Evolutionary conservation across 2,113 vertebrate genomes (phyloP).

Genomic region (Platichthys stellatus): DNA sequence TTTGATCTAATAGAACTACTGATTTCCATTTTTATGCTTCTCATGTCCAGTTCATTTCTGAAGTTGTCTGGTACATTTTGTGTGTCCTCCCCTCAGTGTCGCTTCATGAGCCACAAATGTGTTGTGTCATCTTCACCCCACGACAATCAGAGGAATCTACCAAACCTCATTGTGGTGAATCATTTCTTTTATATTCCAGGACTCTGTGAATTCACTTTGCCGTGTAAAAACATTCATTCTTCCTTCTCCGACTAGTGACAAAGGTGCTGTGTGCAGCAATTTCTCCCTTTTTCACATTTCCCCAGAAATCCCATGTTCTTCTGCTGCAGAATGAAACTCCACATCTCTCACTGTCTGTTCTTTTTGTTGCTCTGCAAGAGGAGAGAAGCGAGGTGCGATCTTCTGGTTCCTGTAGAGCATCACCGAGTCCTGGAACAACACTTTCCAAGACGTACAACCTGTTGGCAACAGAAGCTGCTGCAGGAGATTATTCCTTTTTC

Average conservation of each 20-base stretch:
- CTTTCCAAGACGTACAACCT: background rate
- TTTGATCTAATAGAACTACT: too few relatives aligned
- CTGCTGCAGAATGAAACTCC: background rate
- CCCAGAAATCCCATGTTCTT: background rate
- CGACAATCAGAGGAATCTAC: background rate
- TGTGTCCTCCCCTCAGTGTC: too few relatives aligned
- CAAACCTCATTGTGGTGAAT: background rate
- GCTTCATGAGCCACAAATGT: too few relatives aligned
- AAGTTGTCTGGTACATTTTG: too few relatives aligned
- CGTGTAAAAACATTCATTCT: constrained; percentile 7
- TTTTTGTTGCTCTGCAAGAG: too few relatives aligned
- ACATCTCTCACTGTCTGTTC: too few relatives aligned
- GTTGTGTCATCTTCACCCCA: too few relatives aligned
- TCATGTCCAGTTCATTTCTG: too few relatives aligned
- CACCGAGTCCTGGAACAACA: too few relatives aligned
- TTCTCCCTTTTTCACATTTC: background rate
- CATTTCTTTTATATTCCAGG: background rate
- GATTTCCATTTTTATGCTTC: too few relatives aligned
- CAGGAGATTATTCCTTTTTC: too few relatives aligned
- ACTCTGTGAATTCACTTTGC: constrained; percentile 19
- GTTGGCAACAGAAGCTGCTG: background rate
- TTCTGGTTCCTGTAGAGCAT: background rate
- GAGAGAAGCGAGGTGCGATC: background rate
- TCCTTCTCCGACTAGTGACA: constrained; percentile 50
- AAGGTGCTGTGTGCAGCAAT: constrained; percentile 20